phyloP scores from a whole-genome alignment of 2,888 invertebrate genomes.

The Idaea aversata region DNA sequence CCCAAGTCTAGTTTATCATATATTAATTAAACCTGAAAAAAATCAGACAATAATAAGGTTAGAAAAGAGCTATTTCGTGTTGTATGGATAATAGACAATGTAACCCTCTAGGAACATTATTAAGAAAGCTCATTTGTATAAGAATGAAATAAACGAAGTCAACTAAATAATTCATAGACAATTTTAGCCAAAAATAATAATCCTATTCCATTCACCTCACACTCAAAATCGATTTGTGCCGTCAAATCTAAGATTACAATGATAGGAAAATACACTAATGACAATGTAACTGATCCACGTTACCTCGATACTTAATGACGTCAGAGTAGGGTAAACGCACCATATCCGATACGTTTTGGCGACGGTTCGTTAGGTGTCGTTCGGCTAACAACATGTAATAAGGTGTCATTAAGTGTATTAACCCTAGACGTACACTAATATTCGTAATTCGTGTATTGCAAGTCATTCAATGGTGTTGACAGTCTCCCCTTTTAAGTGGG shows the following conservation, averaged over 20 bases:
- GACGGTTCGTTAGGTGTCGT: constrained; percentile 73
- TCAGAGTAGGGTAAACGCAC: constrained; percentile 61
- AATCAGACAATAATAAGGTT: too few relatives aligned
- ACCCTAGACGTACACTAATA: constrained; percentile 54
- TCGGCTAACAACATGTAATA: constrained; percentile 74
- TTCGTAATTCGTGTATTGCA: constrained; percentile 64
- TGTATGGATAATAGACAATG: too few relatives aligned
- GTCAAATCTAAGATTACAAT: constrained; percentile 20
- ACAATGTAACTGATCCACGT: constrained; percentile 30
- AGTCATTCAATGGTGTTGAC: constrained; percentile 52
- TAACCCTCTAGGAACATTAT: too few relatives aligned
- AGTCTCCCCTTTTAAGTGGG: not conserved
- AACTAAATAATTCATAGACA: too few relatives aligned
- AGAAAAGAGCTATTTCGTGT: too few relatives aligned
- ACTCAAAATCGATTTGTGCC: constrained; percentile 6
- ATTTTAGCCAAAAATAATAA: too few relatives aligned
- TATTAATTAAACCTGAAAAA: too few relatives aligned
- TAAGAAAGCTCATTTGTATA: too few relatives aligned
- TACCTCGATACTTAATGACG: constrained; percentile 35
- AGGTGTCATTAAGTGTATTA: constrained; percentile 75
- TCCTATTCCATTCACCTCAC: not conserved
- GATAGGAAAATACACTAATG: constrained; percentile 31
- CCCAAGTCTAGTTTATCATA: too few relatives aligned
- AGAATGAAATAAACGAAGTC: too few relatives aligned
- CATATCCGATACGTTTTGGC: constrained; percentile 70